These are phyloP conservation scores for Pilophorus perplexus DNA, from an alignment of 2,888 invertebrate genomes.

Conservation along the genomic window DNA sequence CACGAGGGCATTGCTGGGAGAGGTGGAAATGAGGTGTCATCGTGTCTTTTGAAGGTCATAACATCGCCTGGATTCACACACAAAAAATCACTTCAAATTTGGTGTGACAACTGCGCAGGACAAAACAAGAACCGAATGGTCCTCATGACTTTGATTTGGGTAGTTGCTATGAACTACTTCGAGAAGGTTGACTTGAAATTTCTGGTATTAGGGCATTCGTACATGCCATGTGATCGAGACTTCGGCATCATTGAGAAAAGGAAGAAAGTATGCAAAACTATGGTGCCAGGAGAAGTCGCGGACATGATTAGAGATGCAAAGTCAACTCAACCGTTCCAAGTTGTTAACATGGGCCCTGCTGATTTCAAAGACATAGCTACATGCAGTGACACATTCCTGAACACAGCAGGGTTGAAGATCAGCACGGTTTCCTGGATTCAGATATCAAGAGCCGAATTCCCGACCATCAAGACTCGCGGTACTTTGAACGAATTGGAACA, in stretches of 20 bases:
- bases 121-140: conserved; percentile 50
- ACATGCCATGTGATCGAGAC: conserved; percentile 42
- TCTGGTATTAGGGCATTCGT: conserved; percentile 45
- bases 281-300: conserved; percentile 39
- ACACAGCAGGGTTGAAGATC: conserved; percentile 29
- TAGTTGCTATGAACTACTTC: conserved; percentile 39
- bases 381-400: conserved; percentile 31
- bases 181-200: conserved; percentile 45
- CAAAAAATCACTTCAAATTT: conserved; percentile 42
- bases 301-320: conserved; percentile 29
- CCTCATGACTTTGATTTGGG: conserved; percentile 49
- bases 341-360: conserved; percentile 27
- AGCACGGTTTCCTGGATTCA: conserved; percentile 22
- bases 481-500: conserved; percentile 20
- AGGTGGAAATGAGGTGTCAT: conserved; percentile 24
- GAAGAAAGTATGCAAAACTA: conserved; percentile 39
- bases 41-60: conserved; percentile 14
- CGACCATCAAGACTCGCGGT: no score
- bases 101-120: conserved; percentile 48
- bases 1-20: conserved; percentile 28
- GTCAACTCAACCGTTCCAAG: conserved; percentile 27
- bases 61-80: conserved; percentile 27
- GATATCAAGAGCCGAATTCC: conserved; percentile 1
- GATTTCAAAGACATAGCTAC: conserved; percentile 25
- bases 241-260: conserved; percentile 46